Evolutionary conservation across 2,797 vertebrate genomes (phyloP).

Genomic region (Phrynocephalus guinanensis): DNA sequence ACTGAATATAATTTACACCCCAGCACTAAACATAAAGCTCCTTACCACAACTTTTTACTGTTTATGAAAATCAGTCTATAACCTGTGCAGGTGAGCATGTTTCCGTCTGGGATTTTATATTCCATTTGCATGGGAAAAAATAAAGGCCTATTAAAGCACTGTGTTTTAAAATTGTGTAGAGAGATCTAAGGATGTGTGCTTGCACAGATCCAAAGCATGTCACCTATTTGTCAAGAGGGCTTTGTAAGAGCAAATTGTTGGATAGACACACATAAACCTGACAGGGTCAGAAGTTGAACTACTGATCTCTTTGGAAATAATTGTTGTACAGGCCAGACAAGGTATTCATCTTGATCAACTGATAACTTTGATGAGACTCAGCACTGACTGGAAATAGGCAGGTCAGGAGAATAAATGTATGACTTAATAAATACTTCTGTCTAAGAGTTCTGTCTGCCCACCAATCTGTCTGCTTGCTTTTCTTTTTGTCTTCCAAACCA

Average conservation of each 20-base stretch:
- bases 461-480: background rate
- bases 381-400: background rate
- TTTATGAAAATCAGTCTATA: background rate
- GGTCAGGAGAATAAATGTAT: background rate
- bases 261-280: background rate
- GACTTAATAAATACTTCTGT: background rate
- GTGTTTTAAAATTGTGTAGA: too few relatives aligned
- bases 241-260: background rate
- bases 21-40: background rate
- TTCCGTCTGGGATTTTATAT: background rate
- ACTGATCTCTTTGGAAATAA: slow-evolving; percentile 1
- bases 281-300: background rate
- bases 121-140: background rate
- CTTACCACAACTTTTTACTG: background rate
- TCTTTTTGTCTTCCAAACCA: background rate
- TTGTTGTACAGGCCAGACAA: background rate
- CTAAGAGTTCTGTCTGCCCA: background rate
- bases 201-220: background rate
- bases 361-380: background rate
- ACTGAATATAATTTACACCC: background rate
- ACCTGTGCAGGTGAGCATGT: background rate
- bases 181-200: too few relatives aligned
- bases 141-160: too few relatives aligned
- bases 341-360: background rate
- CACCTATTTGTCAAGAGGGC: background rate